These are phyloP conservation scores for Tapirus terrestris DNA, from an alignment of 2,113 vertebrate species.

Conservation along the genomic window DNA sequence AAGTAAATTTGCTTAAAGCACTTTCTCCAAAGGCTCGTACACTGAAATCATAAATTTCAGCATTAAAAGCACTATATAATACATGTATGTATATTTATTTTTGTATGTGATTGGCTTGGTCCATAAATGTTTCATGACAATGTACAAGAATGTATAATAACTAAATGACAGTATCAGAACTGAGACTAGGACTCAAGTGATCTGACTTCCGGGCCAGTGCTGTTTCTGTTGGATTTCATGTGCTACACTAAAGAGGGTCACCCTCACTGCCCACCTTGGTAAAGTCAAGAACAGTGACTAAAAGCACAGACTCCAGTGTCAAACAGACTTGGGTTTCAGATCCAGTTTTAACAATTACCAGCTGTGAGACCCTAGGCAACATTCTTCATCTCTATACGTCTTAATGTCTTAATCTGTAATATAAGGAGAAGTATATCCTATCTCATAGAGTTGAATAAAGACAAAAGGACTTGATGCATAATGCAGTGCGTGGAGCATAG, in stretches of 20 bases:
- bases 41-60: background rate
- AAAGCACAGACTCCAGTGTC: background rate
- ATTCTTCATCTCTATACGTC: background rate
- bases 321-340: background rate
- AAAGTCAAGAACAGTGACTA: background rate
- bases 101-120: background rate
- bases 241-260: background rate
- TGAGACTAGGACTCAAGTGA: too few relatives aligned
- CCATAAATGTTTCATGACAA: background rate
- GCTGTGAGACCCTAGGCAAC: background rate
- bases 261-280: background rate
- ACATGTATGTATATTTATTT: background rate
- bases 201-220: background rate
- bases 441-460: background rate
- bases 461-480: background rate
- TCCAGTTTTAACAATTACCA: background rate
- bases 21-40: background rate
- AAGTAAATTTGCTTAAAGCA: background rate
- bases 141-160: background rate
- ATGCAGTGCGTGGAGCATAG: background rate
- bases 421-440: background rate
- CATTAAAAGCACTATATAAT: background rate
- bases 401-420: background rate
- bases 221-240: background rate
- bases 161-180: background rate